Evolutionary conservation across 2,797 vertebrate genomes (phyloP), one percentile per base, ranked within the genome.

Genomic region (Cuculus canorus): DNA sequence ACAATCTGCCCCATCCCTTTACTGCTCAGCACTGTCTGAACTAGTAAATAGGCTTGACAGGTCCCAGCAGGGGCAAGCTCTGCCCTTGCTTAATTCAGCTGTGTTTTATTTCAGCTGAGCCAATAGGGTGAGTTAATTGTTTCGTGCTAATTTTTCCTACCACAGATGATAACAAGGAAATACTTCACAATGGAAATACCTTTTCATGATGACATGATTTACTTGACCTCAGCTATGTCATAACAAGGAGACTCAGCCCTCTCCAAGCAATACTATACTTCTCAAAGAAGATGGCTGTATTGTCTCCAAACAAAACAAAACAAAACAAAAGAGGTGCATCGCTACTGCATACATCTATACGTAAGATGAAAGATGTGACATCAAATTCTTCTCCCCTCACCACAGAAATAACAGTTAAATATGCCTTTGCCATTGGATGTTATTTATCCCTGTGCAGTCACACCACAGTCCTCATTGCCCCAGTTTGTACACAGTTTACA

Each of bases 81-180:
- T 61, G 17, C 3, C 17, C 22, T 54, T 50, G 21, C 15, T 84
- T 61, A 84, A 61, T 30, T 61, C 60, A 52, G 24, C 3, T 0
- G 0, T 32, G 8, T 1, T 6, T 77, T 65, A 30, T 66, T 43
- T 33, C 32, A 56, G 3, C 27, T 33, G 27, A 66, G 7, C 8
- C 41, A 57, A 19, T 27, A 63, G 2, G 7, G 33, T 7, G 45
- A 66, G 14, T n/a, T 43, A n/a, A 57, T 79, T 48, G 16, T 39
- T 87, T 63, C 19, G 22, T 1, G 0, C 5, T 53, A 18, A 3
- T 43, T 79, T 84, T 82, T 63, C 28, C 35, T 80, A 14, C 32
- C 47, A 48, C 7, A 27, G 16, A 56, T 41, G n/a, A 28, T 48
- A 78, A 77, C 10, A 73, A 47, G 35, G 14, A 87, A 80, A 53